A percentile compares a stretch with the other conserved stretches of the same genome.
Conservation (phyloP, 2,113 vertebrate species). For the Nibea coibor region DNA sequence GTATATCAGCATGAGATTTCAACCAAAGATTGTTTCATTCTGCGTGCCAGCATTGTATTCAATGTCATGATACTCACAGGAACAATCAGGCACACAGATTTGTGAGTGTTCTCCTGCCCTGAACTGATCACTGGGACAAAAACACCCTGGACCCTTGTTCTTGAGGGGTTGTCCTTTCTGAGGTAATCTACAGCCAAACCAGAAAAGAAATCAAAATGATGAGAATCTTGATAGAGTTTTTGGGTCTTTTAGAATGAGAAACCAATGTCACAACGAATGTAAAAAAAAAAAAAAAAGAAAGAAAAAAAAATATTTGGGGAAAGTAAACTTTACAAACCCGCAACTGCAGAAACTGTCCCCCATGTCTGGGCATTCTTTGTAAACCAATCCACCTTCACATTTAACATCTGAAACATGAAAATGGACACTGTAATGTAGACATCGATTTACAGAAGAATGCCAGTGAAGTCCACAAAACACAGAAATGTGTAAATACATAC, state of each 20-base stretch:
- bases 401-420: slow-evolving; percentile 55
- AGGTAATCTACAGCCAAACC: slow-evolving; percentile 12
- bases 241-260: not conserved
- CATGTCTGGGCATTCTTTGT: slow-evolving; percentile 61
- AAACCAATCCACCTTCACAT: slow-evolving; percentile 70
- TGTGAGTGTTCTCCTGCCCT: slow-evolving; percentile 66
- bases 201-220: not conserved
- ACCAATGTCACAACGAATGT: not conserved
- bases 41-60: not conserved
- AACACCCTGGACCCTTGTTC: slow-evolving; percentile 66
- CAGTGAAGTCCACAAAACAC: not conserved
- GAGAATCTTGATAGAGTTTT: not conserved
- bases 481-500: not conserved
- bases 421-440: not conserved
- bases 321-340: slow-evolving; percentile 66
- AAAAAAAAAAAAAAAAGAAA: no score
- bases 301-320: not conserved
- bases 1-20: not conserved
- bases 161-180: not conserved
- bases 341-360: slow-evolving; percentile 71
- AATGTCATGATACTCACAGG: slow-evolving; percentile 64
- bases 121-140: slow-evolving; percentile 64
- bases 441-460: not conserved
- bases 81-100: slow-evolving; percentile 71
- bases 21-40: not conserved